These are phyloP conservation scores for Lagopus muta DNA, from an alignment of 2,113 vertebrate genomes.

Conservation along the genomic window DNA sequence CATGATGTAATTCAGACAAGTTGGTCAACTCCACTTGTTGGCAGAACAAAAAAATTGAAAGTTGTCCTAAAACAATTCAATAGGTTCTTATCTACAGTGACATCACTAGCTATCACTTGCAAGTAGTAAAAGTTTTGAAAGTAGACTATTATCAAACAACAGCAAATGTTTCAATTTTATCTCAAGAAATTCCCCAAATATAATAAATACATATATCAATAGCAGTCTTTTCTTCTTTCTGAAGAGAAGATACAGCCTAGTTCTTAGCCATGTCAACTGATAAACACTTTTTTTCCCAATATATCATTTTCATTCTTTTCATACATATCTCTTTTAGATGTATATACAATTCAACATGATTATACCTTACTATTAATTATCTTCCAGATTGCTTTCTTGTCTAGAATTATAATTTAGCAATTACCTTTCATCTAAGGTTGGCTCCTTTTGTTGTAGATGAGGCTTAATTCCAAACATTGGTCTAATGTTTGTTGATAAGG, in stretches of 20 bases:
- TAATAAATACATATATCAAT: not conserved
- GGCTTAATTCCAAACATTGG: slow-evolving; percentile 95
- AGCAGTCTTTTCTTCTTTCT: not conserved
- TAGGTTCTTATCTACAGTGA: not conserved
- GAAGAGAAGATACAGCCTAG: not conserved
- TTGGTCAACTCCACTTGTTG: not conserved
- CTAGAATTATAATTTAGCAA: slow-evolving; percentile 5
- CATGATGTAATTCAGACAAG: not conserved
- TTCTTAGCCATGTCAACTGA: not conserved
- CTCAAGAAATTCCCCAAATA: not conserved
- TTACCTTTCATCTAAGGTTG: slow-evolving; percentile 95
- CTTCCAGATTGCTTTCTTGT: not conserved
- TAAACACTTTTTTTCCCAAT: not conserved
- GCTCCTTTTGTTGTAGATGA: slow-evolving; percentile 96
- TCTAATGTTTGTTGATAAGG: slow-evolving; percentile 95
- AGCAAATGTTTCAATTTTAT: not conserved
- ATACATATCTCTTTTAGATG: not conserved
- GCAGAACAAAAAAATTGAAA: rapidly evolving
- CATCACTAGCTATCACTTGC: not conserved
- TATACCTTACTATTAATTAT: not conserved
- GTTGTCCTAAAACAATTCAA: not conserved
- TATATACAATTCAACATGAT: not conserved
- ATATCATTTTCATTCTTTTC: not conserved
- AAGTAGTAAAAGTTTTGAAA: not conserved
- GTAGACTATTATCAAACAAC: not conserved